Base-by-base conservation (phyloP, 2,797 vertebrate genomes). In the Telmatherina bonti region DNA sequence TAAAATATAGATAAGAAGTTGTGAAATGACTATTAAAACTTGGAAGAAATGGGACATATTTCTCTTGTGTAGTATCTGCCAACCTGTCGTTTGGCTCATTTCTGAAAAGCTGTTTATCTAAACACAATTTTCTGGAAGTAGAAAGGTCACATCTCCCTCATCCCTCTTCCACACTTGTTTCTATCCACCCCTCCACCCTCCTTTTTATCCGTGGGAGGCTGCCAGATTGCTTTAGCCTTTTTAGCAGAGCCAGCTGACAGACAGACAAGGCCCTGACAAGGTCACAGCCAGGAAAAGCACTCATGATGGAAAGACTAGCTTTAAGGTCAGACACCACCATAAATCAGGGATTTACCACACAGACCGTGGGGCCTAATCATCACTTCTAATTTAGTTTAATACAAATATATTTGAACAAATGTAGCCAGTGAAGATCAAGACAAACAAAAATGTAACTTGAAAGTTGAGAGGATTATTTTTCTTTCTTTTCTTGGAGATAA, bases 141-240 rank as follows among this genome's bases (percentile, higher is more conserved):
- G 93, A 96, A 96, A 96, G 95, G 95, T 96, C 95, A 96, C 94
- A 93, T 93, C 75, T 91, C 58, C 70, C 79, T 81, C 84, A 69
- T 85, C 89, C 85, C 81, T 81, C 79, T 71, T 78, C 66, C 85
- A 64, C 70, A 78, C 75, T 80, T 80, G 76, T 87, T 86, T 82
- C 74, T 66, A 65, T 71, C 71, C 83, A 68, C 70, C 66, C 86
- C 58, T 66, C 86, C 56, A 38, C 52, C 26, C 89, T 85, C 61
- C 78, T 70, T 80, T 85, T 85, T 75, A 82, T 88, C 80, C 52
- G 33, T 72, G 70, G 78, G 72, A 88, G 91, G 87, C 93, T 94
- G 91, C 93, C 92, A 96, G 96, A 96, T 96, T 95, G 94, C 93
- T 95, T 95, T 92, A 93, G 93, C 94, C 93, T 96, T 95, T 91